Evolutionary conservation across 2,888 invertebrate species (phyloP).

Genomic region (Xanthia icteritia): DNA sequence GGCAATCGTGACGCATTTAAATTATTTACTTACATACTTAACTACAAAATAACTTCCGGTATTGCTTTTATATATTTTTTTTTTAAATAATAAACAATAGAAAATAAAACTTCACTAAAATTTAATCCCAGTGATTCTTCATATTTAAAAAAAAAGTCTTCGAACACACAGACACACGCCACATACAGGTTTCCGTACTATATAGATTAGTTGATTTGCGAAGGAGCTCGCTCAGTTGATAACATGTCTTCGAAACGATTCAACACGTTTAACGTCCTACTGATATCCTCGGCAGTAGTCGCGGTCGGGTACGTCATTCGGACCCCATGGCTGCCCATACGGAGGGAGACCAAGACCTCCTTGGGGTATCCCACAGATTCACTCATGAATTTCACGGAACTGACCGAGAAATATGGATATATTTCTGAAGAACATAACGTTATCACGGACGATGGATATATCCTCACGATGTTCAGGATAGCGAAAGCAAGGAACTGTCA

Average conservation of each 20-base stretch:
- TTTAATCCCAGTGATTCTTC: no score
- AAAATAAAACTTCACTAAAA: background rate
- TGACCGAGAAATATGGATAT: slow-evolving; percentile 74
- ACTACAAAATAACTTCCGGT: no score
- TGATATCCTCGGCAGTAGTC: slow-evolving; percentile 55
- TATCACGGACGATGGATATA: slow-evolving; percentile 80
- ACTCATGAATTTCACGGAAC: slow-evolving; percentile 75
- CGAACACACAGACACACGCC: slow-evolving; percentile 5
- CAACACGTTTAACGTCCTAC: slow-evolving; percentile 68
- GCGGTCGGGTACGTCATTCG: slow-evolving; percentile 63
- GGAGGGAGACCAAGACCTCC: slow-evolving; percentile 65
- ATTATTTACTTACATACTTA: no score
- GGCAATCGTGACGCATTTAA: no score
- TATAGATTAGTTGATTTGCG: slow-evolving; percentile 31
- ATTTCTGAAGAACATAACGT: slow-evolving; percentile 76
- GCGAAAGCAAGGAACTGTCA: slow-evolving; percentile 70
- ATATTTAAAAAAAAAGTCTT: background rate
- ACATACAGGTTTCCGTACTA: slow-evolving; percentile 11
- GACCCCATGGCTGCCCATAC: slow-evolving; percentile 63
- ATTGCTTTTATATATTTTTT: no score
- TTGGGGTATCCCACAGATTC: slow-evolving; percentile 71
- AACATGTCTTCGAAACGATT: slow-evolving; percentile 72
- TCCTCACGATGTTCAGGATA: slow-evolving; percentile 78
- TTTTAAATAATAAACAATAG: background rate
- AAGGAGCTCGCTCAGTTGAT: slow-evolving; percentile 65